phyloP scores from a whole-genome alignment of 2,113 vertebrate species.

The Etia nguti region DNA sequence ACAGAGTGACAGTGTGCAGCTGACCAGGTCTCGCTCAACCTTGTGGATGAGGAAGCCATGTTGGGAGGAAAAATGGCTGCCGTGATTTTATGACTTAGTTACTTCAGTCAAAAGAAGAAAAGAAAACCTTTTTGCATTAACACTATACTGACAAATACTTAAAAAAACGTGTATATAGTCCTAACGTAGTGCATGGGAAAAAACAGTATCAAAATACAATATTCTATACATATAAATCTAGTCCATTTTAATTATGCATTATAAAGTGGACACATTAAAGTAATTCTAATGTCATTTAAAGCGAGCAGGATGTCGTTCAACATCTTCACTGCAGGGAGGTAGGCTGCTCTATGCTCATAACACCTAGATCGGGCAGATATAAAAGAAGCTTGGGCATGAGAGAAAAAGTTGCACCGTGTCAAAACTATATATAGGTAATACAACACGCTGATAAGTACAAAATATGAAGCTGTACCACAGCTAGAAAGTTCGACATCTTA shows the following conservation, averaged over 20 bases:
- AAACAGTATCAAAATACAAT: background rate
- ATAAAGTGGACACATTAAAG: background rate
- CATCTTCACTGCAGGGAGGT: slow-evolving; percentile 17
- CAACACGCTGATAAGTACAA: background rate
- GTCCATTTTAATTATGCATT: background rate
- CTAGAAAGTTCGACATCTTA: background rate
- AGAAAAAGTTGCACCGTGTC: slow-evolving; percentile 28
- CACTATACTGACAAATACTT: background rate
- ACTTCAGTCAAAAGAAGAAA: background rate
- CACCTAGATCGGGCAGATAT: background rate
- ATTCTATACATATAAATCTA: background rate
- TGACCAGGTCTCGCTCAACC: background rate
- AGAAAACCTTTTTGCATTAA: background rate
- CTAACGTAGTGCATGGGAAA: background rate
- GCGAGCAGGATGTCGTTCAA: background rate
- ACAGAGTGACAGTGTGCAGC: background rate
- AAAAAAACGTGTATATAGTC: background rate
- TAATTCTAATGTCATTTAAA: background rate
- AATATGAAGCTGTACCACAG: background rate
- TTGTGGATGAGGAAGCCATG: background rate
- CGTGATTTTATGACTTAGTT: background rate
- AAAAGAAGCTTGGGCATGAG: background rate
- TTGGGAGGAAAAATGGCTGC: background rate
- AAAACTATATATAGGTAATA: background rate
- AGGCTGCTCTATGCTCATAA: background rate